Evolutionary conservation across 2,113 vertebrate genomes (phyloP), one percentile per base, ranked within the genome.

Genomic region (Cyprinodon tularosa): DNA sequence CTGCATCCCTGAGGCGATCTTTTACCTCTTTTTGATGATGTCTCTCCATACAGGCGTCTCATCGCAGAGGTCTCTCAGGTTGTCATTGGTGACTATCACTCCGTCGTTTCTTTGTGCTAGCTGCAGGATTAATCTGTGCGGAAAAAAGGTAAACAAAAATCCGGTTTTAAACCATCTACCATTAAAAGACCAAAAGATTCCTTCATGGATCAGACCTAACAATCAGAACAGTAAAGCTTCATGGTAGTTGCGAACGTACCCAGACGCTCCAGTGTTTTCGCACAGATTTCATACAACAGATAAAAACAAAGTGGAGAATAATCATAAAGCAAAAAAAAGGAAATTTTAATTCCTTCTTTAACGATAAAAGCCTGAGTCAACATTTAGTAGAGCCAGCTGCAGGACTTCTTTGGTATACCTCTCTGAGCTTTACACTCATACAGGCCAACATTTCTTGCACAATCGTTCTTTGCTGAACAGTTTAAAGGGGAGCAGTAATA

Each of bases 61-160:
- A 10, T 96, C 94, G 1, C 91, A 90, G n/a, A 97, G 94, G 84
- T 97, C 96, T 83, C 96, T 93, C 86, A 97, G 93, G 80, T 96
- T 96, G 88, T 97, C 96, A 0, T 97, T 97, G 1, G 96, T 96
- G 48, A 97, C 96, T 5, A 97, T 97, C 64, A 97, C 95, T 1
- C 96, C 96, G 0, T 94, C 85, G 0, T 93, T 96, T 86, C 93
- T 90, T 80, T 96, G 93, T 0, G 96, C 96, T 15, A 93, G 88
- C 72, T 95, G 93, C 63, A 97, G 92, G 94, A 97, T 96, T 1
- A 96, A 90, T 84, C 96, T 97, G 90, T 47, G 50, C 29, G 70
- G 29, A 45, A 17, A 72, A 6, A 44, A 37, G 11, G 11, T 22
- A 20, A 22, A 3, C 20, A 37, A 11, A 20, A 6, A 12, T 57